These are phyloP conservation scores for Nettapus auritus DNA, from an alignment of 2,113 vertebrate species.

Conservation along the genomic window DNA sequence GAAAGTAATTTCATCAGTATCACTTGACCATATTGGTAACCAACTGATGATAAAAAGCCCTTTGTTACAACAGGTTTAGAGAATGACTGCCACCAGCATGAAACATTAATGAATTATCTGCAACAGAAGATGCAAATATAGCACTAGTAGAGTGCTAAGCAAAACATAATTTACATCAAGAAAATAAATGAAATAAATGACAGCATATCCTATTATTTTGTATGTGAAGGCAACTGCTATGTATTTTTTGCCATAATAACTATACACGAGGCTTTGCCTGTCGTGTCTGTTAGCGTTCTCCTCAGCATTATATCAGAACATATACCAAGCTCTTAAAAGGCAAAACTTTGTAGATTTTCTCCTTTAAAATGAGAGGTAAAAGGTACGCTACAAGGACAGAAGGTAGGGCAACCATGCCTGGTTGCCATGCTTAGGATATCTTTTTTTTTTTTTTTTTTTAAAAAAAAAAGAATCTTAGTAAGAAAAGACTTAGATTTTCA, in stretches of 20 bases:
- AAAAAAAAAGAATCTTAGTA: neutral
- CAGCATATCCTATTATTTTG: neutral
- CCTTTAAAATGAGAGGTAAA: neutral
- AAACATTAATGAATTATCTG: neutral
- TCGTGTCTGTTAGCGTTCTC: neutral
- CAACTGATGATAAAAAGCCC: neutral
- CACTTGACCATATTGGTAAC: fast-evolving
- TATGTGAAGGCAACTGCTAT: neutral
- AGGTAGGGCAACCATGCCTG: neutral
- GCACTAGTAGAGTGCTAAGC: neutral
- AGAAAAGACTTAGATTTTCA: neutral
- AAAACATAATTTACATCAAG: neutral
- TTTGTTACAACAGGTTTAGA: neutral
- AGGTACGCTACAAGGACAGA: neutral
- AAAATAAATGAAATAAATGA: neutral
- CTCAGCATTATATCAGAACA: neutral
- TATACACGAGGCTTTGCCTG: neutral
- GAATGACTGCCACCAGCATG: neutral
- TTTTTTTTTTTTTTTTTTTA: neutral
- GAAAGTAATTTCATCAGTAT: neutral
- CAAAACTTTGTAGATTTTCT: neutral
- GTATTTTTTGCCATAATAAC: neutral
- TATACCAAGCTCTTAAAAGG: neutral
- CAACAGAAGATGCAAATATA: neutral
- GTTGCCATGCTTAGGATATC: neutral